Conservation (phyloP, 2,888 invertebrate species). For the Protophormia terraenovae region DNA sequence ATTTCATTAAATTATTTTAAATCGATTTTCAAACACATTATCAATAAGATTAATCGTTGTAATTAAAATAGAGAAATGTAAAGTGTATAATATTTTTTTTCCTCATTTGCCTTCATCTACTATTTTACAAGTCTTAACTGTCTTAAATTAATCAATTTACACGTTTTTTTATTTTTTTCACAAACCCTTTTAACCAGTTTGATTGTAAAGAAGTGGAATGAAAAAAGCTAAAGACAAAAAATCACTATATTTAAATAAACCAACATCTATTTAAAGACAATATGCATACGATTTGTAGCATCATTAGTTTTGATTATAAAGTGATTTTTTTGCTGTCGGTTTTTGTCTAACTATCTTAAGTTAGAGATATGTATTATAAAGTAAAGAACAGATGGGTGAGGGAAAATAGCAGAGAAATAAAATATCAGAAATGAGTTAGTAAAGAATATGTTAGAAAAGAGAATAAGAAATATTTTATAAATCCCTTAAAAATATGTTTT, state of each 20-base stretch:
- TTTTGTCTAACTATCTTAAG: slow-evolving; percentile 12
- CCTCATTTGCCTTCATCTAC: neutral
- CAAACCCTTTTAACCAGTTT: slow-evolving; percentile 35
- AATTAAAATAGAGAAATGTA: slow-evolving; percentile 36
- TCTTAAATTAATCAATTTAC: slow-evolving; percentile 64
- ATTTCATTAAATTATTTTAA: slow-evolving; percentile 13
- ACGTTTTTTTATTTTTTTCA: neutral
- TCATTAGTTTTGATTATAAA: slow-evolving; percentile 64
- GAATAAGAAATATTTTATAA: too few relatives aligned
- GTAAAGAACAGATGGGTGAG: neutral
- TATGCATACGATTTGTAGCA: slow-evolving; percentile 44
- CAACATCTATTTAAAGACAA: neutral
- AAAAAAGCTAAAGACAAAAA: neutral
- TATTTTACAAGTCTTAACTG: slow-evolving; percentile 3
- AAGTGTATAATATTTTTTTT: slow-evolving; percentile 2
- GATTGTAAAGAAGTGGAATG: neutral
- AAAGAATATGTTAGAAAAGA: too few relatives aligned
- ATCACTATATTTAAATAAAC: neutral
- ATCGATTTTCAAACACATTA: slow-evolving; percentile 38
- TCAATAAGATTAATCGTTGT: slow-evolving; percentile 47
- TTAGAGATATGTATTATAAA: neutral
- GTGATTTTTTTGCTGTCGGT: slow-evolving; percentile 47
- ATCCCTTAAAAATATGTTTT: too few relatives aligned
- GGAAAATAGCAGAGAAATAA: neutral
- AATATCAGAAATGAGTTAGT: too few relatives aligned